Percentiles rank a stretch among this genome's conserved stretches.
Conservation (phyloP, 1,140 invertebrate species). For the Ruditapes philippinarum region DNA sequence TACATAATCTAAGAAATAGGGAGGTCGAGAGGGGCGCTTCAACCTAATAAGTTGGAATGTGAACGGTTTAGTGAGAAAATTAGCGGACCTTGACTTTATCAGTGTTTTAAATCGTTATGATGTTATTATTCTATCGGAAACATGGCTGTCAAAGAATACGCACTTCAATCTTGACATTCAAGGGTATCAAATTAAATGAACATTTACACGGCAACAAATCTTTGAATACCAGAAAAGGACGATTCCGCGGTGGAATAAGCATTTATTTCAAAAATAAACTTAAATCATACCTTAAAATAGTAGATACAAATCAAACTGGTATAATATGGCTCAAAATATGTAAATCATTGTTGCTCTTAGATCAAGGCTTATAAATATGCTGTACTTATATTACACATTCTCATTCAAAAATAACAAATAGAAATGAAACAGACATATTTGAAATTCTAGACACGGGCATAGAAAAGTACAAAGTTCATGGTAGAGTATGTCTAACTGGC, state of each 20-base stretch:
- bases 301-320: conserved; percentile 6
- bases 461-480: neutral
- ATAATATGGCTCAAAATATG: conserved; percentile 33
- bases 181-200: neutral
- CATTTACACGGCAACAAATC: conserved; percentile 11
- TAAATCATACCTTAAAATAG: neutral
- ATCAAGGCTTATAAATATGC: neutral
- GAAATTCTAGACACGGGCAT: conserved; percentile 6
- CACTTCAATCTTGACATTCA: conserved; percentile 21
- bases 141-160: too few species aligned
- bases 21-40: too few species aligned
- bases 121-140: too few species aligned
- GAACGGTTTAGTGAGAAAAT: too few species aligned
- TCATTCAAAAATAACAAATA: neutral
- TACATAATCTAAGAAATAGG: too few species aligned
- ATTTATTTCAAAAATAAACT: conserved; percentile 5
- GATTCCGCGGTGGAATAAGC: conserved; percentile 3
- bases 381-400: neutral
- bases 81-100: too few species aligned
- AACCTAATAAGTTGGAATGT: too few species aligned
- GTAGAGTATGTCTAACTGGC: conserved; percentile 10
- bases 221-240: neutral
- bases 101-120: too few species aligned
- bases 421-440: neutral
- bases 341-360: neutral